Conservation (phyloP, 2,888 invertebrate species). For the Cosmia pyralina region DNA sequence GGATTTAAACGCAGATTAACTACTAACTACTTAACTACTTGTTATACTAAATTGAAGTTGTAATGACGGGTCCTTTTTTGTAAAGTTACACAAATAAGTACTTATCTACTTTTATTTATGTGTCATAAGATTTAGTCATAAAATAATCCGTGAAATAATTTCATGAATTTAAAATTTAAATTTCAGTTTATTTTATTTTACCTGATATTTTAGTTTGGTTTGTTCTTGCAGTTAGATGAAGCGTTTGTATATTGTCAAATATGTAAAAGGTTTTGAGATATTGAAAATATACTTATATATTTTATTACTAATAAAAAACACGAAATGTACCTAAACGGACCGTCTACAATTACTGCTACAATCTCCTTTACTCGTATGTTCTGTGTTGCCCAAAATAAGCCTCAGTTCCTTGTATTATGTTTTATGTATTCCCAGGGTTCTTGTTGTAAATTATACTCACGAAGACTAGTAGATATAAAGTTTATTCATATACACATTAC, state of each 20-base stretch:
- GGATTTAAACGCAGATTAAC: neutral
- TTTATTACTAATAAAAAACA: neutral
- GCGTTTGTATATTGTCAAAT: too few species aligned
- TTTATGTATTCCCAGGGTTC: too few species aligned
- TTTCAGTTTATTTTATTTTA: constrained; percentile 2
- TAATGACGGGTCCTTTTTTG: neutral
- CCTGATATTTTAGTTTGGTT: too few species aligned
- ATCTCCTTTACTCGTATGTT: too few species aligned
- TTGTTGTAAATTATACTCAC: too few species aligned
- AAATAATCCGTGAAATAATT: constrained; percentile 1
- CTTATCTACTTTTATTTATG: neutral
- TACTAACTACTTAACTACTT: neutral
- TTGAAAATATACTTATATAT: neutral
- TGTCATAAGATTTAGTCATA: neutral
- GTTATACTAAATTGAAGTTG: neutral
- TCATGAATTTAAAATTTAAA: neutral
- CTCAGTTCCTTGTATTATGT: too few species aligned
- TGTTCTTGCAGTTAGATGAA: too few species aligned
- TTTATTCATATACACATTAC: too few species aligned
- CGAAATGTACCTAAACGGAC: neutral
- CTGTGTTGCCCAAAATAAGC: neutral
- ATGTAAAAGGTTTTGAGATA: neutral
- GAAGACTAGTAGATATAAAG: too few species aligned
- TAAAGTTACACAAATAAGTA: neutral
- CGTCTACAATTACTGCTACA: neutral